Evolutionary conservation across 2,888 invertebrate species (phyloP), one percentile per base, ranked within the genome.

Genomic region (Xestia rhomboidea): DNA sequence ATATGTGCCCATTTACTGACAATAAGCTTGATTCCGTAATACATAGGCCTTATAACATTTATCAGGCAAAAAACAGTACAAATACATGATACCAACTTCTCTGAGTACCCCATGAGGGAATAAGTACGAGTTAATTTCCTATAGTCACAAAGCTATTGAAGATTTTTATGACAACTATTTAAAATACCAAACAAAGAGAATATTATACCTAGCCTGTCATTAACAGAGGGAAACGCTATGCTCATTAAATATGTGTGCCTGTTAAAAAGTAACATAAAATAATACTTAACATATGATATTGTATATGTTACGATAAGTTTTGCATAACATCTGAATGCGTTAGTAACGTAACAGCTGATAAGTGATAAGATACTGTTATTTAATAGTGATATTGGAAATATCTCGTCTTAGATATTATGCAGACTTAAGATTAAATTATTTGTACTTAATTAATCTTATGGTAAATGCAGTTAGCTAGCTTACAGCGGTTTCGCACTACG

Each of bases 301-400:
- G 10, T 41, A 34, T 11, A 34, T 62, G 30, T 64, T 30, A 67
- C 46, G 81, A 84, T 77, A 81, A 67, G 7, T 81, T 70, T 75
- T 72, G 60, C 82, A 78, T 84, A 83, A 74, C 69, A 30, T 69
- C 13, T 60, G 34, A 51, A 66, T 62, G 57, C 38, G 34, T 11
- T 30, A 64, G 18, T 60, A 41, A 76, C 66, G 70, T 73, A 74
- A 83, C 38, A 76, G n/a, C 11, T 54, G 78, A 72, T 69, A 74
- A 46, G 2, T 24, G 85, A 81, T 85, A 81, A 83, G 68, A 77
- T 79, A 68, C 6, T 27, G 66, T 85, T 77, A 77, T 73, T 73
- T 44, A 76, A 83, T 71, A 79, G 27, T 67, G 77, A 72, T 73
- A 80, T 57, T 13, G 63, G 46, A 34, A 49, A 49, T 69, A 74